Conservation (phyloP, 2,888 invertebrate genomes). For the Amblyjoppa fuscipennis region DNA sequence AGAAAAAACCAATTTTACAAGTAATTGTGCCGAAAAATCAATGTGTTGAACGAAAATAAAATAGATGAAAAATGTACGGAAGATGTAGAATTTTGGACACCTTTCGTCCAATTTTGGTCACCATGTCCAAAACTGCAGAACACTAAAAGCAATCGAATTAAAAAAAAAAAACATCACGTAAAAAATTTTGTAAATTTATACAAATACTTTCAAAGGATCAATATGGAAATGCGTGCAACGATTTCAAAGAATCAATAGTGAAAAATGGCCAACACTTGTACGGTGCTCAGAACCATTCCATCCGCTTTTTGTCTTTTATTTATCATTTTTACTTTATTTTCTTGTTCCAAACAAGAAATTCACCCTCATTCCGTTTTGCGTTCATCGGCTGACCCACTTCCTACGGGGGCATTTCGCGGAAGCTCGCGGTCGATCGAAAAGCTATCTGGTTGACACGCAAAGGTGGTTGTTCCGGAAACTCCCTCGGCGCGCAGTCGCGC, state of each 20-base stretch:
- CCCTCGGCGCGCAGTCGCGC: neutral
- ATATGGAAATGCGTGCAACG: neutral
- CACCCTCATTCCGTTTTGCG: neutral
- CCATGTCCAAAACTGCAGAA: too few species aligned
- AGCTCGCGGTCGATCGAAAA: conserved; percentile 46
- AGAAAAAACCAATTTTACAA: too few species aligned
- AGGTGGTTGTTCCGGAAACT: conserved; percentile 6
- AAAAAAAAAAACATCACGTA: neutral
- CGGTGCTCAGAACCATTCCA: neutral
- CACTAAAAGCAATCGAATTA: neutral
- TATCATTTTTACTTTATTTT: neutral
- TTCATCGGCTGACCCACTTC: conserved; percentile 63
- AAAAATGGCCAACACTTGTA: neutral
- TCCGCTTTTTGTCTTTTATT: too few species aligned
- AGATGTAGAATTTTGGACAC: too few species aligned
- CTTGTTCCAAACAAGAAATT: neutral
- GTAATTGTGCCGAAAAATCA: too few species aligned
- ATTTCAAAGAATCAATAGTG: neutral
- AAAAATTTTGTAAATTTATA: neutral
- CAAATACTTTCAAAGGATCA: neutral
- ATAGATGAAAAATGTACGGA: too few species aligned
- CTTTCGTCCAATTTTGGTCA: too few species aligned
- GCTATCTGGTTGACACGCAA: conserved; percentile 45
- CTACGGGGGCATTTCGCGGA: conserved; percentile 35
- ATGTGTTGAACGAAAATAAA: too few species aligned